Conservation (phyloP, 2,797 vertebrate genomes). For the Coregonus sp. region DNA sequence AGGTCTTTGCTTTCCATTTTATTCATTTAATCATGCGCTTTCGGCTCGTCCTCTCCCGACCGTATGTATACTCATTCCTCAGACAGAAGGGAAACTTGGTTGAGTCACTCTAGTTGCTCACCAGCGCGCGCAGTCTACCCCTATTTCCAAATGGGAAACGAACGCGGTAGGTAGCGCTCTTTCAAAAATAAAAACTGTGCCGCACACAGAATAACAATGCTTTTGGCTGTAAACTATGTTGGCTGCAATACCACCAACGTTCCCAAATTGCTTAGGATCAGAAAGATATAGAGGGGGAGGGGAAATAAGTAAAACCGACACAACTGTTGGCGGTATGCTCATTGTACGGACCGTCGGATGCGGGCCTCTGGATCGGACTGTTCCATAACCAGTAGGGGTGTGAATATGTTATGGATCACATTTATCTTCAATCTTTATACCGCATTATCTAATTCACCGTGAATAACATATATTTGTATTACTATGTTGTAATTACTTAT, state of each 20-base stretch:
- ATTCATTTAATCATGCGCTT: conserved; percentile 69
- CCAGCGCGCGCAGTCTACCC: conserved; percentile 27
- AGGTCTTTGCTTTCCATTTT: conserved; percentile 63
- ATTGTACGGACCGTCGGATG: conserved; percentile 36
- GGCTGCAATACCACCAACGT: not conserved
- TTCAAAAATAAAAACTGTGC: conserved; percentile 10
- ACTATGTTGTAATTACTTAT: not conserved
- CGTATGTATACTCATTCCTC: conserved; percentile 75
- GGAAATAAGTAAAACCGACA: conserved; percentile 50
- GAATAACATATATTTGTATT: not conserved
- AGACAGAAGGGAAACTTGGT: conserved; percentile 52
- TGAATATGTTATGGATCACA: rapidly evolving
- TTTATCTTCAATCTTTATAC: not conserved
- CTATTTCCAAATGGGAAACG: conserved; percentile 34
- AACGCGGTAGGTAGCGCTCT: not conserved
- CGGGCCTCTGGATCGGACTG: conserved; percentile 54
- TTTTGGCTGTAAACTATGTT: not conserved
- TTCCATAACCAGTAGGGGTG: conserved; percentile 60
- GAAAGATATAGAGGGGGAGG: conserved; percentile 1
- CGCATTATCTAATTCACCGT: not conserved
- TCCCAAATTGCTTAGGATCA: not conserved
- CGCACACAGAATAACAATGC: not conserved
- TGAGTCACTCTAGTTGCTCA: conserved; percentile 54
- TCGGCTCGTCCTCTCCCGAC: conserved; percentile 51
- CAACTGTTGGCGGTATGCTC: conserved; percentile 70